Evolutionary conservation across 2,113 vertebrate genomes (phyloP).

Genomic region (Coryphaenoides rupestris): DNA sequence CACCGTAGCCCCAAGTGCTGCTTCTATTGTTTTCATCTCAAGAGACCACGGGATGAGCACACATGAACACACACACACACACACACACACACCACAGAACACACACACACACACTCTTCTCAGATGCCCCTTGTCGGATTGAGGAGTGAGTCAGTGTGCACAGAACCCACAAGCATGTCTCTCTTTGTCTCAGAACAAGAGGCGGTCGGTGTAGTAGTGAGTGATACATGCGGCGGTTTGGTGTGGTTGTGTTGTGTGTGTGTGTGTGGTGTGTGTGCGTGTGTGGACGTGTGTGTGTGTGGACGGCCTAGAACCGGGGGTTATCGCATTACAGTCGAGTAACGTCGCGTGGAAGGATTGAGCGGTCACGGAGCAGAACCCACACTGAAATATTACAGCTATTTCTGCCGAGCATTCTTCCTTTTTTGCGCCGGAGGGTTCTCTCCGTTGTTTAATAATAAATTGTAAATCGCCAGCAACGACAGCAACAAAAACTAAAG

Average conservation of each 20-base stretch:
- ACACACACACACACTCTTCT: conserved; percentile 7
- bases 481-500: no score
- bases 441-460: no score
- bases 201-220: no score
- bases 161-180: no score
- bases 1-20: conserved; percentile 17
- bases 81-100: no score
- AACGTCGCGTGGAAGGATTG: conserved; percentile 27
- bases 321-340: conserved; percentile 32
- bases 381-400: conserved; percentile 16
- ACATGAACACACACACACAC: no score
- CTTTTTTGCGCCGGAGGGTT: no score
- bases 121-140: conserved; percentile 17
- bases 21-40: conserved; percentile 43
- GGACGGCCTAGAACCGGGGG: background rate
- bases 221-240: no score
- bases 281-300: no score
- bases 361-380: conserved; percentile 35
- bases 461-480: no score
- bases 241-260: no score
- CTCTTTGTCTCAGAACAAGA: conserved; percentile 42
- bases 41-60: conserved; percentile 47
- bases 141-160: conserved; percentile 17
- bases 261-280: conserved; percentile 24
- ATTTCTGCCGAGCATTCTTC: no score